phyloP scores from a whole-genome alignment of 2,113 vertebrate species.

The Eidolon helvum region DNA sequence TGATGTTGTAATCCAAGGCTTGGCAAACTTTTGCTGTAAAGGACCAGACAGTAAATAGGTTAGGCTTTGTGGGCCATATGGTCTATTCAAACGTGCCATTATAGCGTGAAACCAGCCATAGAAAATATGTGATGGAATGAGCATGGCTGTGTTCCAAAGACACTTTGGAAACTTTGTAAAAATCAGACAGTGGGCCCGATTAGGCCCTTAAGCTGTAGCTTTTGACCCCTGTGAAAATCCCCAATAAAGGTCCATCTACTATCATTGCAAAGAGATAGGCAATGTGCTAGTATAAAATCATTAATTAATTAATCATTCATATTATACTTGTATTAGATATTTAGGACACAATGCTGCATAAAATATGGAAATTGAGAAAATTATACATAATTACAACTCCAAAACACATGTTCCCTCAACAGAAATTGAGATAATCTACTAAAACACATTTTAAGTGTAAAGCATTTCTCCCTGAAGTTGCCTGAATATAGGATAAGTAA shows the following conservation, averaged over 20 bases:
- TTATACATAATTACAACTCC: conserved; percentile 45
- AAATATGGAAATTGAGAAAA: conserved; percentile 57
- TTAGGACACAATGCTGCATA: conserved; percentile 18
- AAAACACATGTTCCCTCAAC: conserved; percentile 34
- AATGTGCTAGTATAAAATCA: not conserved
- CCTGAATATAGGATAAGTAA: not conserved
- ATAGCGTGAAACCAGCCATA: not conserved
- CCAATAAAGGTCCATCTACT: not conserved
- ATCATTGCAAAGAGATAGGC: not conserved
- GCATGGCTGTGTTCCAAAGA: not conserved
- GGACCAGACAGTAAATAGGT: conserved; percentile 50
- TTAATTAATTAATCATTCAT: conserved; percentile 54
- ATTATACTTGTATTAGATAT: conserved; percentile 28
- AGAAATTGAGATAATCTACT: conserved; percentile 50
- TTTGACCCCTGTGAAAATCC: not conserved
- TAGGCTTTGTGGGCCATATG: conserved; percentile 19
- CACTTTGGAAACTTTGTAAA: conserved; percentile 22
- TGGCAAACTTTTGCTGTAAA: conserved; percentile 24
- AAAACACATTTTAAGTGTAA: conserved; percentile 57
- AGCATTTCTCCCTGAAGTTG: not conserved
- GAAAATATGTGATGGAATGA: conserved; percentile 22
- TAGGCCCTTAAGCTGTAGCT: not conserved
- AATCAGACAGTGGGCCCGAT: not conserved
- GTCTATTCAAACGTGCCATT: conserved; percentile 4
- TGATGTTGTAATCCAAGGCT: not conserved